phyloP scores from a whole-genome alignment of 2,113 vertebrate species.

The Scalopus aquaticus region DNA sequence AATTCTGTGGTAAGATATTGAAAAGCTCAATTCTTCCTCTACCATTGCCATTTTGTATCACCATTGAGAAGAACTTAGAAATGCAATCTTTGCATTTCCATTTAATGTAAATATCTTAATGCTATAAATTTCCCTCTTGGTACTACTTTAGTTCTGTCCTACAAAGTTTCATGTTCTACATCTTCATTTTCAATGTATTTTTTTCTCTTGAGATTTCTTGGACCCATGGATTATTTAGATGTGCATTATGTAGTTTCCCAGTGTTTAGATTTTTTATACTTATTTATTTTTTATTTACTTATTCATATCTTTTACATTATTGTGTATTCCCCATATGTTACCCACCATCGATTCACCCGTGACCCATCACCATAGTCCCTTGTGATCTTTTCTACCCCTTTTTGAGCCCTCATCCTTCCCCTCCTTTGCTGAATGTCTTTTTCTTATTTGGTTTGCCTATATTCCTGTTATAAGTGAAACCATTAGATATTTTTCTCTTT shows the following conservation, averaged over 20 bases:
- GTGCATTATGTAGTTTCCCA: background rate
- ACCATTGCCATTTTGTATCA: background rate
- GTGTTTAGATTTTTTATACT: slow-evolving; percentile 9
- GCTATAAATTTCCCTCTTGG: background rate
- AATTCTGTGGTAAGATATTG: background rate
- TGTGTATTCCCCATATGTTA: too few relatives aligned
- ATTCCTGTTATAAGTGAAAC: too few relatives aligned
- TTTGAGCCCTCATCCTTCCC: too few relatives aligned
- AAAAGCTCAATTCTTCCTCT: background rate
- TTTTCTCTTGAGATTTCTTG: background rate
- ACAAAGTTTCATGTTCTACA: background rate
- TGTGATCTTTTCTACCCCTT: too few relatives aligned
- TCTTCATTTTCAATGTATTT: slow-evolving; percentile 6
- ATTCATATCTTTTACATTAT: too few relatives aligned
- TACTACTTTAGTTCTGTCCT: background rate
- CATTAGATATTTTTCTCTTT: too few relatives aligned
- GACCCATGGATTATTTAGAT: background rate
- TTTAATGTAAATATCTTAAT: background rate
- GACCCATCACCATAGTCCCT: too few relatives aligned
- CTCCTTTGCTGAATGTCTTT: too few relatives aligned
- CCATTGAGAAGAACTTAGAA: background rate
- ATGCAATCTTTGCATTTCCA: background rate
- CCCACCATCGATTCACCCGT: too few relatives aligned
- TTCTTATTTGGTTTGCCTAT: too few relatives aligned
- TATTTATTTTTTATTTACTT: too few relatives aligned